Evolutionary conservation across 2,113 vertebrate species (phyloP).

Genomic region (Nettapus auritus): DNA sequence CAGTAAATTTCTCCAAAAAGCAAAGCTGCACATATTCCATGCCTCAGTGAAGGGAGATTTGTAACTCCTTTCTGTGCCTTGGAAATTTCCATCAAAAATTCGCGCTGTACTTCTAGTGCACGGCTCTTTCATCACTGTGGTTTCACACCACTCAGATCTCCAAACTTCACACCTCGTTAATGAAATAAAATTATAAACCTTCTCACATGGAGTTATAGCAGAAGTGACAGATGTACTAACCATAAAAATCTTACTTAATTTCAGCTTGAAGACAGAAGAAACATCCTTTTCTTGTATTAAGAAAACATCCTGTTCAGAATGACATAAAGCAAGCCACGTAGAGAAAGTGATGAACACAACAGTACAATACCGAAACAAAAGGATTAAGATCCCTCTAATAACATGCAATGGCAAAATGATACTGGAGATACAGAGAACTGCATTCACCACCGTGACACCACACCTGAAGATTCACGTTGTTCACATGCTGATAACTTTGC

Average conservation of each 20-base stretch:
- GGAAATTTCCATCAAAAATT: not conserved
- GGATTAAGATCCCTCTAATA: not conserved
- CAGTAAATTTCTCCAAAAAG: not conserved
- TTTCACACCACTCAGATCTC: not conserved
- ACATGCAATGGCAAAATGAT: rapidly evolving
- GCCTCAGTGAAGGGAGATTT: not conserved
- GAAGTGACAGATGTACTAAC: not conserved
- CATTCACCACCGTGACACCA: not conserved
- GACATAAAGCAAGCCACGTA: not conserved
- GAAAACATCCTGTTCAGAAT: not conserved
- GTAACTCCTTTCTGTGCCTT: not conserved
- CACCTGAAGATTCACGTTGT: not conserved
- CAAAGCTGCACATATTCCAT: not conserved
- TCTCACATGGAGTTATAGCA: not conserved
- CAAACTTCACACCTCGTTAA: not conserved
- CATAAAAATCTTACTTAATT: not conserved
- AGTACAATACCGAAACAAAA: not conserved
- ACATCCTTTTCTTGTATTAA: not conserved
- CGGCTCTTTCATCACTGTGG: not conserved
- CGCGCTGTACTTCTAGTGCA: not conserved
- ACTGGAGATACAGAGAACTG: not conserved
- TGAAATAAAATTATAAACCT: not conserved
- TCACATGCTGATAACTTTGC: not conserved
- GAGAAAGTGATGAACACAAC: not conserved
- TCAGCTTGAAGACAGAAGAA: not conserved